These are phyloP conservation scores for Stomatorhinus walkeri DNA, from an alignment of 2,797 vertebrate genomes.

Conservation along the genomic window DNA sequence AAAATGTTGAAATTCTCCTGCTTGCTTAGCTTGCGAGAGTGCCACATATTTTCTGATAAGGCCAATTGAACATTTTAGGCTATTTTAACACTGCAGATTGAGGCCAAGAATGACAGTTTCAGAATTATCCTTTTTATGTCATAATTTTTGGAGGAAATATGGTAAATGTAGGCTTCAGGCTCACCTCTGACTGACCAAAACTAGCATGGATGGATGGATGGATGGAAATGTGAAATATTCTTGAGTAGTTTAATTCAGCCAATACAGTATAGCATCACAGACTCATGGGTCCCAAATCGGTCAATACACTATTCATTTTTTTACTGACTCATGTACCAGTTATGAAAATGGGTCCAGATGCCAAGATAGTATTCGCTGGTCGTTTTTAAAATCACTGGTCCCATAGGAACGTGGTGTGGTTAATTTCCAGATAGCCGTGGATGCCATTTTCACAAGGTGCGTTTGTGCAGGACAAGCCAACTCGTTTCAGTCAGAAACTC, in stretches of 20 bases:
- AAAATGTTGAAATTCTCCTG: neutral
- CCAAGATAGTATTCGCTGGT: neutral
- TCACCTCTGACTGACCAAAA: neutral
- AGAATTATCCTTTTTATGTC: neutral
- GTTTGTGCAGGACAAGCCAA: slow-evolving; percentile 2
- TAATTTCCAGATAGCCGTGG: neutral
- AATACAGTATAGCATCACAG: neutral
- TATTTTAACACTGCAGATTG: neutral
- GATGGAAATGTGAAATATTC: neutral
- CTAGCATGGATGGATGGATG: neutral
- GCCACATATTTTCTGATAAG: neutral
- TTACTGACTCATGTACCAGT: neutral
- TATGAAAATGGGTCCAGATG: neutral
- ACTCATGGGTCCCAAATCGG: neutral
- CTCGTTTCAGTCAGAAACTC: slow-evolving; percentile 28
- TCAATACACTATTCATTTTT: neutral
- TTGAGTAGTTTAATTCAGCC: neutral
- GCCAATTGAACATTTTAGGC: neutral
- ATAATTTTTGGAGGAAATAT: neutral
- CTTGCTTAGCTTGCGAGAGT: neutral
- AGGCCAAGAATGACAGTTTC: neutral
- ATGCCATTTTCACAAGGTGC: neutral
- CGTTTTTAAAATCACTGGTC: neutral
- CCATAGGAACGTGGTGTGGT: neutral
- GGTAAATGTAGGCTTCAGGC: neutral